These are phyloP conservation scores for Acronicta alni DNA, from an alignment of 2,888 invertebrate genomes.

Conservation along the genomic window DNA sequence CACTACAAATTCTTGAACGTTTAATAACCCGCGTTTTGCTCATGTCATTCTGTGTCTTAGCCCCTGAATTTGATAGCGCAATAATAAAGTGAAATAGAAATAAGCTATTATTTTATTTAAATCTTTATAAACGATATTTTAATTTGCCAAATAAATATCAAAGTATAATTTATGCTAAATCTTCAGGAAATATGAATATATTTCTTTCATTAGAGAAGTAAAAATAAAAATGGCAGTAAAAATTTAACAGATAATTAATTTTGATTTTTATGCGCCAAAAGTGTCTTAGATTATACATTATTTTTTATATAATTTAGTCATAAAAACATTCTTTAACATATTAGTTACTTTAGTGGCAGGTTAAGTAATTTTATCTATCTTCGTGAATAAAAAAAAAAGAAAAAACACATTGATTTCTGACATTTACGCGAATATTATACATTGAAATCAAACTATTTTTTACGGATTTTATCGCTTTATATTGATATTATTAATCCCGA, in stretches of 20 bases:
- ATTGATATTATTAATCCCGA: too few species aligned
- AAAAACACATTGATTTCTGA: too few species aligned
- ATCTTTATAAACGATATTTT: background rate
- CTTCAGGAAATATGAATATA: background rate
- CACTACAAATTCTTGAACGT: constrained; percentile 18
- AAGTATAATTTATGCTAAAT: background rate
- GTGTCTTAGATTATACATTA: background rate
- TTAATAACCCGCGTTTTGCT: constrained; percentile 6
- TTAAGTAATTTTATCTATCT: too few species aligned
- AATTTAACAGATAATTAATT: background rate
- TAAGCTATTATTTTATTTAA: background rate
- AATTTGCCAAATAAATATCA: background rate
- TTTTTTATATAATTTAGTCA: too few species aligned
- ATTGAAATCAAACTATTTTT: too few species aligned
- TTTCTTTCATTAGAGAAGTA: background rate
- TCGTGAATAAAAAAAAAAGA: too few species aligned
- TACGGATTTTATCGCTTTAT: too few species aligned
- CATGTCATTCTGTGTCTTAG: background rate
- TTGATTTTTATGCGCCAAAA: background rate
- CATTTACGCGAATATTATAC: too few species aligned
- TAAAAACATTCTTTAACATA: too few species aligned
- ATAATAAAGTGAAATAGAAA: background rate
- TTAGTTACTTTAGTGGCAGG: too few species aligned
- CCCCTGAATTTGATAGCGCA: background rate
- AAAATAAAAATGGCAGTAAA: background rate